Base-by-base conservation (phyloP, 2,113 vertebrate species). In the Saccopteryx leptura region DNA sequence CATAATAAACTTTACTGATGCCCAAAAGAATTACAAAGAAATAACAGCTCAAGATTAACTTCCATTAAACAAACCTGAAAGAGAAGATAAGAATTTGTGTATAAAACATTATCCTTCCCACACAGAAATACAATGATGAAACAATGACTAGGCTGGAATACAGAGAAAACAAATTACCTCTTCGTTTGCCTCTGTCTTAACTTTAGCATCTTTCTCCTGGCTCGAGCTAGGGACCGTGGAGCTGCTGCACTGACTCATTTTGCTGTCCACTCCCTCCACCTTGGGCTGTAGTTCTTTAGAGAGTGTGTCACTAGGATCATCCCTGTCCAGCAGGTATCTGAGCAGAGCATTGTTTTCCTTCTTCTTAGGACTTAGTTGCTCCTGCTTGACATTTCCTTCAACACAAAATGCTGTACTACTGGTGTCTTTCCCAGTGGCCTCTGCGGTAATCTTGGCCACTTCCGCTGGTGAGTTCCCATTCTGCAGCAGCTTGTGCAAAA, bases 401-500 rank as follows among this genome's bases (percentile, higher is more conserved):
- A 95, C 97, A 61, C 98, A 95, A 54, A 98, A 95, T 0, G 93
- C 21, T 7, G 98, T 17, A 46, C 95, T 97, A 66, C 95, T 69
- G 0, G 97, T 98, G 96, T 99, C 99, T 97, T 98, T 99, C 11
- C 99, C 99, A 0, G 99, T 99, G 95, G 99, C 99, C 82, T 99
- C 98, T 1, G 99, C 99, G 2, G 99, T 99, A 94, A 99, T 99
- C 96, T 99, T 99, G 75, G 99, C 99, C 33, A 99, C 99, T 71
- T 99, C 99, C 3, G 99, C 99, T 0, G 99, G 99, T 33, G 99
- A 99, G 98, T 99, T 99, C 60, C 99, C 99, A 11, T 99, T 99
- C 98, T 99, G 99, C 91, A 99, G 98, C 95, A 99, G 98, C 97
- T 99, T 99, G 97, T 99, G 99, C 65, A 99, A 98, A 98, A 99